A percentile compares a stretch with the other conserved stretches of the same genome.
Evolutionary conservation across 2,113 vertebrate genomes (phyloP).

Genomic region (Alethe diademata): DNA sequence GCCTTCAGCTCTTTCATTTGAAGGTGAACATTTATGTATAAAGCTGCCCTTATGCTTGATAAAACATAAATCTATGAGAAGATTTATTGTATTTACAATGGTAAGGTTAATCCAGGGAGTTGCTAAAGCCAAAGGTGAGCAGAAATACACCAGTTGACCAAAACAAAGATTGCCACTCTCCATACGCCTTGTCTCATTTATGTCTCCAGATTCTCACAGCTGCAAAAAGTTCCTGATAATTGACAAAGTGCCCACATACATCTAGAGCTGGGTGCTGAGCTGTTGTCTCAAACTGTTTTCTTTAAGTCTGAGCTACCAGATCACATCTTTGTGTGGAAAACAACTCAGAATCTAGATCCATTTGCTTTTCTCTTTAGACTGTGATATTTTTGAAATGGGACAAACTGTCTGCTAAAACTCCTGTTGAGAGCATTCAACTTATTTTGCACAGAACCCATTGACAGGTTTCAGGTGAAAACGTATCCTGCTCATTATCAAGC

Average conservation of each 20-base stretch:
- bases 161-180: not conserved
- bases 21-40: not conserved
- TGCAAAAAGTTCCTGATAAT: not conserved
- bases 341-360: not conserved
- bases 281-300: not conserved
- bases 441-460: not conserved
- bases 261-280: not conserved
- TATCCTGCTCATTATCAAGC: not conserved
- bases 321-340: not conserved
- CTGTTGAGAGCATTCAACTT: not conserved
- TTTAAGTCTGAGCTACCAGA: not conserved
- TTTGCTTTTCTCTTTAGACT: not conserved
- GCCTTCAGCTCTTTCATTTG: not conserved
- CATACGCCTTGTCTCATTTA: not conserved
- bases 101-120: not conserved
- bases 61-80: not conserved
- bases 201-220: not conserved
- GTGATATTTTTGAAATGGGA: not conserved
- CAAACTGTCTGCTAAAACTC: not conserved
- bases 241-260: not conserved
- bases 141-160: not conserved
- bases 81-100: not conserved
- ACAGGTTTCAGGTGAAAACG: not conserved
- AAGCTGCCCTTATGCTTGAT: not conserved
- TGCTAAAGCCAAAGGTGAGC: not conserved